Conservation (phyloP, 2,113 vertebrate species). For the Carettochelys insculpta region DNA sequence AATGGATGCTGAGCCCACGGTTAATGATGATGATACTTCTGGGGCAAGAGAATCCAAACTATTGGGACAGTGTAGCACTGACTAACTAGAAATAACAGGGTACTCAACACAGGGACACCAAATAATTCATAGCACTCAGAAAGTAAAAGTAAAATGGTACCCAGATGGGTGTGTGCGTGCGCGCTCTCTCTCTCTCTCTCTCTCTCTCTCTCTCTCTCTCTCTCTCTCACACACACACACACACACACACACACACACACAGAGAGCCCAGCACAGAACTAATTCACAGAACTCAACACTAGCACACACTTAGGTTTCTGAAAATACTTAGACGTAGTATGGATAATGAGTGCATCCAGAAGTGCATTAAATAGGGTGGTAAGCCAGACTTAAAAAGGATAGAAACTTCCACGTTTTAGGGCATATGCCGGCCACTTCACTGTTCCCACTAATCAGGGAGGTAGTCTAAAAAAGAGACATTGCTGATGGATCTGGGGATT, state of each 20-base stretch:
- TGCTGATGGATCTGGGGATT: neutral
- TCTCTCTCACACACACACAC: too few species aligned
- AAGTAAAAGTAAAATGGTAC: too few species aligned
- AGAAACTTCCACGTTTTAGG: rapidly evolving
- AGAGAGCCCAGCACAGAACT: neutral
- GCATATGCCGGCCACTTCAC: neutral
- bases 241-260: too few species aligned
- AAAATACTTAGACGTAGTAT: neutral
- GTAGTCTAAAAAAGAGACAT: neutral
- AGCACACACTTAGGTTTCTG: neutral
- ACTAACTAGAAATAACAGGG: neutral
- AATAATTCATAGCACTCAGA: neutral
- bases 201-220: too few species aligned
- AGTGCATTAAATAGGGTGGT: rapidly evolving
- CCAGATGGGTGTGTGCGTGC: too few species aligned
- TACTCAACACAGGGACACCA: neutral
- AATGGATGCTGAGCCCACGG: too few species aligned
- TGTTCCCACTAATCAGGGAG: neutral
- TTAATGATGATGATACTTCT: too few species aligned
- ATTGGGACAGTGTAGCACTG: neutral
- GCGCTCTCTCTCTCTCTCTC: too few species aligned
- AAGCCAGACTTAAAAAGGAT: rapidly evolving
- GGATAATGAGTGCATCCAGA: rapidly evolving
- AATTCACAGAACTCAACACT: neutral
- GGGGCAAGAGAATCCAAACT: too few species aligned